These are phyloP conservation scores for Mobula hypostoma DNA, from an alignment of 2,113 vertebrate species.

Conservation along the genomic window DNA sequence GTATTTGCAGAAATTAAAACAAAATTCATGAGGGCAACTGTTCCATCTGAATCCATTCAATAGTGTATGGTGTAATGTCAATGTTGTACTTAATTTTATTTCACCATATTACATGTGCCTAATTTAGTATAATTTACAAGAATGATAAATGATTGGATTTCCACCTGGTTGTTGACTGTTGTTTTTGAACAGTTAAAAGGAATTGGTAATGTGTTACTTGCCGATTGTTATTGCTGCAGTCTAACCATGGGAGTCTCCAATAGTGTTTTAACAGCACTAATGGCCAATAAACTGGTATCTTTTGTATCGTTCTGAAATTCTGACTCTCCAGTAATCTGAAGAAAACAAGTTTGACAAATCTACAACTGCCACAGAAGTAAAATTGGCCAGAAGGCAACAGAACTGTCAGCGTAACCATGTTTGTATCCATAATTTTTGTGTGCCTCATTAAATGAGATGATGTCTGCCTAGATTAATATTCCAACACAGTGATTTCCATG, in stretches of 20 bases:
- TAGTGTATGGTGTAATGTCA: not conserved
- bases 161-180: not conserved
- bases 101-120: not conserved
- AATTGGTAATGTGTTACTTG: not conserved
- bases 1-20: not conserved
- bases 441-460: not conserved
- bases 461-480: slow-evolving; percentile 1
- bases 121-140: not conserved
- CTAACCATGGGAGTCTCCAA: not conserved
- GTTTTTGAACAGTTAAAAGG: not conserved
- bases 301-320: not conserved
- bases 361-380: not conserved
- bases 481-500: not conserved
- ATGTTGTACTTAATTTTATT: not conserved
- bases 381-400: not conserved
- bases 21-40: not conserved
- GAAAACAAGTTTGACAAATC: not conserved
- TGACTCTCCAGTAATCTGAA: not conserved
- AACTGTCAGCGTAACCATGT: not conserved
- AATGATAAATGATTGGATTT: not conserved
- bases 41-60: not conserved
- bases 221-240: not conserved
- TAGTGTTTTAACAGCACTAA: not conserved
- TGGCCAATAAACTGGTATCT: not conserved
- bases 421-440: slow-evolving; percentile 7